Conservation (phyloP, 1,140 invertebrate genomes). For the Drosophila rufa region DNA sequence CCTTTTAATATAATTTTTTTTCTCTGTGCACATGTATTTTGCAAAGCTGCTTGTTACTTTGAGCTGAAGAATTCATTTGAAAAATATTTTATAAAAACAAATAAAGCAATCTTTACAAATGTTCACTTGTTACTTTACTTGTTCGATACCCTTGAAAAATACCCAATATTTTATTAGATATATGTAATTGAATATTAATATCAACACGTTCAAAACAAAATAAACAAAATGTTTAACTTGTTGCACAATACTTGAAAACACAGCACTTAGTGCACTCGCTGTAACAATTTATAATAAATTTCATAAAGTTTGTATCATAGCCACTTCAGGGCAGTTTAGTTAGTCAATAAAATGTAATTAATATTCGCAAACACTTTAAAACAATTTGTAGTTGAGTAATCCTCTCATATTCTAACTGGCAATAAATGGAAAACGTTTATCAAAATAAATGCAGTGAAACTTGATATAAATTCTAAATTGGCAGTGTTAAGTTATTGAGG, state of each 20-base stretch:
- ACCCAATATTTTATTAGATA: not conserved
- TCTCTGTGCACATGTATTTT: not conserved
- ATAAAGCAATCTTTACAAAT: too few relatives aligned
- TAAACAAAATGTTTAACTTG: not conserved
- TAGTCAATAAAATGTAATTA: not conserved
- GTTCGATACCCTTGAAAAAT: not conserved
- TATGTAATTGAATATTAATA: not conserved
- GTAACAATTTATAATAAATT: not conserved
- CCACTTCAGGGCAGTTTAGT: not conserved
- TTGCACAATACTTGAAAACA: not conserved
- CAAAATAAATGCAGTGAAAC: constrained; percentile 1
- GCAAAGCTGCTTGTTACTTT: not conserved
- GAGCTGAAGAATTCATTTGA: too few relatives aligned
- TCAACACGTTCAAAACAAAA: not conserved
- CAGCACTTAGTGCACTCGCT: not conserved
- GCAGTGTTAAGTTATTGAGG: not conserved
- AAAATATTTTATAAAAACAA: constrained; percentile 4
- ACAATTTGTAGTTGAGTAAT: not conserved
- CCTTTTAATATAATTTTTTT: not conserved
- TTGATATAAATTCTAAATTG: not conserved
- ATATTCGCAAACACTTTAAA: not conserved
- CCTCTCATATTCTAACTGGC: too few relatives aligned
- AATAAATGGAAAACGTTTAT: not conserved
- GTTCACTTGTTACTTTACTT: too few relatives aligned
- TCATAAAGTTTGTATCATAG: not conserved